phyloP scores from a whole-genome alignment of 1,140 invertebrate species.

The Bombus fervidus region DNA sequence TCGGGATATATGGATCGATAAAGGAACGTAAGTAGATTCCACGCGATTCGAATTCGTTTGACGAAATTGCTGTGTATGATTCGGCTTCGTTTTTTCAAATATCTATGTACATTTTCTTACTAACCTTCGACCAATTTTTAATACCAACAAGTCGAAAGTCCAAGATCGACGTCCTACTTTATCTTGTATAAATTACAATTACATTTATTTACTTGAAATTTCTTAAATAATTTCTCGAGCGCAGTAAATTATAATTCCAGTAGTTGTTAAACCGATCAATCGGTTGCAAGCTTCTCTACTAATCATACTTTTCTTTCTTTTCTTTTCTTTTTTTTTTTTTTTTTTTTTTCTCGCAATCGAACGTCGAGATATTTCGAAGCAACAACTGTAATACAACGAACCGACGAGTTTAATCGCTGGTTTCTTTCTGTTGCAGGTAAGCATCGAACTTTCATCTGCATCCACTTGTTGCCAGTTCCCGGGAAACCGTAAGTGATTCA shows the following conservation, averaged over 20 bases:
- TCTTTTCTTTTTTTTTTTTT: fast-evolving
- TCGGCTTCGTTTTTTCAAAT: background rate
- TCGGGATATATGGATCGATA: constrained; percentile 17
- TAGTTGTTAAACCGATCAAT: background rate
- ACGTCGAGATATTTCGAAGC: background rate
- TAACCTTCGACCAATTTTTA: too few species aligned
- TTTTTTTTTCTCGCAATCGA: too few species aligned
- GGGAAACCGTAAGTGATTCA: constrained; percentile 52
- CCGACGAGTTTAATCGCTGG: constrained; percentile 12
- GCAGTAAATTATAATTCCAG: background rate
- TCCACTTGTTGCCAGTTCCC: background rate
- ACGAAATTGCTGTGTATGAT: background rate
- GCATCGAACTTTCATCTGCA: constrained; percentile 30
- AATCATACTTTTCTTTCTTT: background rate
- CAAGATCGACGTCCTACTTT: background rate
- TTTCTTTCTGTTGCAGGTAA: constrained; percentile 53
- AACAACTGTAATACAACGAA: constrained; percentile 18
- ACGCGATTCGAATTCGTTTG: too few species aligned
- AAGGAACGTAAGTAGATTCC: constrained; percentile 30
- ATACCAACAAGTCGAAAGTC: background rate
- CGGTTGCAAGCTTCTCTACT: background rate
- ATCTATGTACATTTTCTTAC: background rate
- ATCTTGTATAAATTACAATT: background rate
- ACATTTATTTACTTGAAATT: background rate
- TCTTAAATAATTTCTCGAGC: background rate